phyloP scores from a whole-genome alignment of 2,888 invertebrate genomes.

The Drosophila nr. fundita region DNA sequence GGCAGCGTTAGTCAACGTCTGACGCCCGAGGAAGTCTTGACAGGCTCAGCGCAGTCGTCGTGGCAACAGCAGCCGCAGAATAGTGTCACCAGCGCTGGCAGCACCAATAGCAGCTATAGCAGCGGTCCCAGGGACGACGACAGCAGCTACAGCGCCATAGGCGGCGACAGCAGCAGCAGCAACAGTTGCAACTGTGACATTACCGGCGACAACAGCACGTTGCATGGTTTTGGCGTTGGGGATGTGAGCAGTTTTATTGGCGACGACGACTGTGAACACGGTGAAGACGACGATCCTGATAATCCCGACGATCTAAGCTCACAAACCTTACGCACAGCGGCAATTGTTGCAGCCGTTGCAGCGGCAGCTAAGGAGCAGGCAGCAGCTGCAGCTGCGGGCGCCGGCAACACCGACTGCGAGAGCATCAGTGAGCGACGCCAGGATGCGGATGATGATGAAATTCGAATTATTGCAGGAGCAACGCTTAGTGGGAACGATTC shows the following conservation, averaged over 20 bases:
- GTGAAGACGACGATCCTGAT: slow-evolving; percentile 59
- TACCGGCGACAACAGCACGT: slow-evolving; percentile 82
- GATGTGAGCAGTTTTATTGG: slow-evolving; percentile 79
- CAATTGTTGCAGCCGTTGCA: slow-evolving; percentile 72
- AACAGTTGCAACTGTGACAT: slow-evolving; percentile 83
- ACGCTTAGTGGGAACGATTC: slow-evolving; percentile 63
- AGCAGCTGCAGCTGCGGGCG: slow-evolving; percentile 29
- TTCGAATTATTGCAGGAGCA: slow-evolving; percentile 57
- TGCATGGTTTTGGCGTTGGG: slow-evolving; percentile 82
- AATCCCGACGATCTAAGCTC: slow-evolving; percentile 63
- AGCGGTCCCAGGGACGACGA: slow-evolving; percentile 68
- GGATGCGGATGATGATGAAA: slow-evolving; percentile 64
- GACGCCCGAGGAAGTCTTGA: slow-evolving; percentile 67
- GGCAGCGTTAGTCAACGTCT: slow-evolving; percentile 49
- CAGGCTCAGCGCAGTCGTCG: slow-evolving; percentile 43
- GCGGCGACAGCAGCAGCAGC: slow-evolving; percentile 79
- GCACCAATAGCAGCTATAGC: slow-evolving; percentile 70
- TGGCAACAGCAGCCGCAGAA: slow-evolving; percentile 74
- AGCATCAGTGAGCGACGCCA: slow-evolving; percentile 68
- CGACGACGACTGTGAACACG: slow-evolving; percentile 66
- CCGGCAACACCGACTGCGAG: slow-evolving; percentile 69
- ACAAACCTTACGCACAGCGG: slow-evolving; percentile 70
- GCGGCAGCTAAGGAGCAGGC: slow-evolving; percentile 66
- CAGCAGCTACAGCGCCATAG: slow-evolving; percentile 67
- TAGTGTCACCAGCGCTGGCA: slow-evolving; percentile 72